Base-by-base conservation (phyloP, 2,797 vertebrate species). In the Borostomias antarcticus region DNA sequence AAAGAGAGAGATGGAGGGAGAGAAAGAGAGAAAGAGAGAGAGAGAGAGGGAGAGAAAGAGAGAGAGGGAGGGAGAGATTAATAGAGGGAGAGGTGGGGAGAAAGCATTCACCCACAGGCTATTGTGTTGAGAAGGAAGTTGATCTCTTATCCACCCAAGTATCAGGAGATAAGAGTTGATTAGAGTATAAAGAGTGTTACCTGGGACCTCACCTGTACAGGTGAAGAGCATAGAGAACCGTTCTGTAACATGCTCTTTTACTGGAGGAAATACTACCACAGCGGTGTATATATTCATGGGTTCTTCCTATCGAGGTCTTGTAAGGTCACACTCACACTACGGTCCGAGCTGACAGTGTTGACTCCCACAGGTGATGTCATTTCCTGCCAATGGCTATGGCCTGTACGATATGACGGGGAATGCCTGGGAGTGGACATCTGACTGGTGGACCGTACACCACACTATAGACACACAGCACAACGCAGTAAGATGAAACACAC, bases 371-470 rank as follows among this genome's bases (percentile, higher is more conserved):
- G 96, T 97, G 64, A 92, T 89, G 54, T 92, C 94, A 1, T 99
- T 97, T 82, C 96, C 96, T 75, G 87, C 95, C 47, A 99, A 98
- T 26, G 91, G 85, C 0, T 99, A 92, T 1, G 96, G 97, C 50
- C 85, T 99, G 50, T 94, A 95, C 82, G 95, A 99, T 85, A 96
- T 98, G 21, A 94, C 95, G 50, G 98, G 97, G 0, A 99, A 99
- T 0, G 96, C 86, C 0, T 99, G 98, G 98, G 98, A 99, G 53
- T 99, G 98, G 98, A 99, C 97, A 0, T 86, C 94, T 0, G 96
- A 99, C 86, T 98, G 96, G 97, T 99, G 98, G 98, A 89, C 78
- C 0, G 83, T 95, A 48, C 90, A 89, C 70, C 97, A 98, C 80
- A 88, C 92, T 17, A 52, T 80, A 1, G 90, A 91, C 0, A 80